phyloP scores from a whole-genome alignment of 2,797 vertebrate genomes.

The Bucorvus abyssinicus region DNA sequence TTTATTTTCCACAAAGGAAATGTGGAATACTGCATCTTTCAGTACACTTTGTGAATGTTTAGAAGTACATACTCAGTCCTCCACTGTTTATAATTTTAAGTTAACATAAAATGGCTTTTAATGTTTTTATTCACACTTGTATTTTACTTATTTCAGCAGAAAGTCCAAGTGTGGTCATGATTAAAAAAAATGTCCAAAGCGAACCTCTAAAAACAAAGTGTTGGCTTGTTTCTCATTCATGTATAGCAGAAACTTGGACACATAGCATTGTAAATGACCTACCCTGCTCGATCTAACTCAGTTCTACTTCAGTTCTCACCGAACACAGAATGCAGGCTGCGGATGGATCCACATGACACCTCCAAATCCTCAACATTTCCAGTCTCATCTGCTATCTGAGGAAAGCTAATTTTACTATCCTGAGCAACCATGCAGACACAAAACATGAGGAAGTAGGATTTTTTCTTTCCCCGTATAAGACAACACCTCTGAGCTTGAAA shows the following conservation, averaged over 20 bases:
- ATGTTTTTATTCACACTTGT: background rate
- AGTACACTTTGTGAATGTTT: background rate
- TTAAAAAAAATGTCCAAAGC: background rate
- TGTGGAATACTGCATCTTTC: background rate
- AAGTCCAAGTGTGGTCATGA: background rate
- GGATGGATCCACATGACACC: background rate
- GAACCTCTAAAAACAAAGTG: background rate
- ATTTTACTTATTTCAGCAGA: background rate
- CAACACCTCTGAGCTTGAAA: background rate
- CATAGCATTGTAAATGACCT: background rate
- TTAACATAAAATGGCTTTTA: background rate
- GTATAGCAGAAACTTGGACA: background rate
- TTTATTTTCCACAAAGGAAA: conserved; percentile 34
- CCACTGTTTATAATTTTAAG: background rate
- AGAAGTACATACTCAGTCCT: background rate
- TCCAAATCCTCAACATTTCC: background rate
- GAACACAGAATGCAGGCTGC: background rate
- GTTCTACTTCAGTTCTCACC: background rate
- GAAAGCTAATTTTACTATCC: conserved; percentile 10
- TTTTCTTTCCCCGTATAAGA: background rate
- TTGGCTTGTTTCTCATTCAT: background rate
- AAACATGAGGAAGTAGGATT: background rate
- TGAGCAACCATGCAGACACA: background rate
- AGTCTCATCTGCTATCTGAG: background rate
- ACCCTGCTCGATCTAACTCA: background rate